Evolutionary conservation across 2,888 invertebrate genomes (phyloP).

Genomic region (Caenorhabditis plicata): DNA sequence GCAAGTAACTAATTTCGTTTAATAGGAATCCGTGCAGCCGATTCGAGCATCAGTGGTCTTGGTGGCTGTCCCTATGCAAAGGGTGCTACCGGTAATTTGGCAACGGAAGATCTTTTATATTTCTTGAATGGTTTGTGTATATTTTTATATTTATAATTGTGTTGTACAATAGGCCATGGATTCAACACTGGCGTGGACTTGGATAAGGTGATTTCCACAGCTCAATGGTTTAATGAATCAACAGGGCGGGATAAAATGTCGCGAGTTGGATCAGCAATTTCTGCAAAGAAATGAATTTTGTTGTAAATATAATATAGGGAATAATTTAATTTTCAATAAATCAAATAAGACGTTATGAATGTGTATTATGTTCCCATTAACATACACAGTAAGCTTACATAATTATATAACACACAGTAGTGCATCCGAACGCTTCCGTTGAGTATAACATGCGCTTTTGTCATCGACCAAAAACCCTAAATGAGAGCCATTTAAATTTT

Average conservation of each 20-base stretch:
- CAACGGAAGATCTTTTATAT: conserved; percentile 95
- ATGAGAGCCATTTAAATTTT: no score
- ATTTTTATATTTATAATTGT: neutral
- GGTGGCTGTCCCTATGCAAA: conserved; percentile 97
- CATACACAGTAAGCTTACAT: no score
- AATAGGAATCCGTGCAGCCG: conserved; percentile 71
- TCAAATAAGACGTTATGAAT: no score
- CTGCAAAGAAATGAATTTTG: conserved; percentile 10
- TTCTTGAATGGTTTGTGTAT: conserved; percentile 78
- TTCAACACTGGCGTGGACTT: conserved; percentile 73
- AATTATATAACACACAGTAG: no score
- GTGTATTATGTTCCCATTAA: no score
- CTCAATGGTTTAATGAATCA: conserved; percentile 29
- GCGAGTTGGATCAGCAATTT: conserved; percentile 24
- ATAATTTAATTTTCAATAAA: neutral
- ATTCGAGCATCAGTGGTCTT: conserved; percentile 89
- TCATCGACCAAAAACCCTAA: no score
- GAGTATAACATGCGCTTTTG: no score
- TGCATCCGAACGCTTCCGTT: no score
- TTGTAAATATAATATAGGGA: neutral
- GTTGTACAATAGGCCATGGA: conserved; percentile 76
- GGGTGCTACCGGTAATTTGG: conserved; percentile 94
- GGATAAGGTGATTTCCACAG: conserved; percentile 32
- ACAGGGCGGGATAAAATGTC: conserved; percentile 20
- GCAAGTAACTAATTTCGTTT: neutral